A percentile compares a stretch with the other conserved stretches of the same genome.
These are phyloP conservation scores for Aethes cnicana DNA, from an alignment of 2,888 invertebrate species.

Conservation along the genomic window DNA sequence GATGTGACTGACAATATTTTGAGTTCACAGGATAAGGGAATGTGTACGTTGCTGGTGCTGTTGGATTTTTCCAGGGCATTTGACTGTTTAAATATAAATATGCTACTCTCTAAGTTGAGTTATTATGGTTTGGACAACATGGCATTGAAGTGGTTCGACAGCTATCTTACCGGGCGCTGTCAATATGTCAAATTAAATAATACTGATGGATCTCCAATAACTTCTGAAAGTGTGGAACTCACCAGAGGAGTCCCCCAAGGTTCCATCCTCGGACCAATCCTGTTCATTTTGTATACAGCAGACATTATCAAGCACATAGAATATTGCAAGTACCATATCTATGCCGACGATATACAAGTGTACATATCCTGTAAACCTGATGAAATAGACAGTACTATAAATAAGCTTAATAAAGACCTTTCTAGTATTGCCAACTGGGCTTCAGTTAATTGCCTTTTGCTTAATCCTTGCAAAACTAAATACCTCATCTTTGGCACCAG, in stretches of 20 bases:
- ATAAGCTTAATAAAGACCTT: constrained; percentile 24
- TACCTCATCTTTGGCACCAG: not conserved
- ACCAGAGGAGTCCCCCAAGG: constrained; percentile 30
- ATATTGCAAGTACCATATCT: constrained; percentile 28
- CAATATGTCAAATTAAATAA: not conserved
- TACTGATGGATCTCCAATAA: not conserved
- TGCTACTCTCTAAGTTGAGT: too few species aligned
- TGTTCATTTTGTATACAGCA: constrained; percentile 31
- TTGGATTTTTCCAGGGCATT: too few species aligned
- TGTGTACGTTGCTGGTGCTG: too few species aligned
- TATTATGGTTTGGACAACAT: too few species aligned
- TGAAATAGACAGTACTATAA: constrained; percentile 5
- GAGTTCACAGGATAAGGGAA: too few species aligned
- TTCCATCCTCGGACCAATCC: constrained; percentile 30
- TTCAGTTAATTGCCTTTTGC: not conserved
- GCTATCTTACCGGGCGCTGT: too few species aligned
- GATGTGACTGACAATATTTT: too few species aligned
- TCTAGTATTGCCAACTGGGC: constrained; percentile 15
- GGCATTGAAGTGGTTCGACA: too few species aligned
- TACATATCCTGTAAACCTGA: constrained; percentile 19
- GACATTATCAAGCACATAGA: constrained; percentile 15
- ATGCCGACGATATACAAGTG: constrained; percentile 32
- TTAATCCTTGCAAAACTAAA: constrained; percentile 1
- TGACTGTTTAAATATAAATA: too few species aligned
- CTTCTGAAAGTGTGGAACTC: not conserved